Percentiles rank a stretch among this genome's conserved stretches.
phyloP scores from a whole-genome alignment of 2,797 vertebrate genomes.

The Clangula hyemalis region DNA sequence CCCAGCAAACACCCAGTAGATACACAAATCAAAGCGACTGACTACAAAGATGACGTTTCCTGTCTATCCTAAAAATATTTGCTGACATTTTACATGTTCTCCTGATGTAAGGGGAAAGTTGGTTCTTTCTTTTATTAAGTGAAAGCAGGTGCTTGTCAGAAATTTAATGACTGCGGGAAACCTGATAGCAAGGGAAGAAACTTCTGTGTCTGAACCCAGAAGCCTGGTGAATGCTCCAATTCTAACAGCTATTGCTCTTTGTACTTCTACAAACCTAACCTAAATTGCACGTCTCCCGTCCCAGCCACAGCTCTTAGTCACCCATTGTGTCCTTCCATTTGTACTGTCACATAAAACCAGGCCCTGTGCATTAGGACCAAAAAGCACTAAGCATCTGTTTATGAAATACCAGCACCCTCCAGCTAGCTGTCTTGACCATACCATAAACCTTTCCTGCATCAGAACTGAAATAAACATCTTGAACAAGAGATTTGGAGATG shows the following conservation, averaged over 20 bases:
- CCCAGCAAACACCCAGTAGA: not conserved
- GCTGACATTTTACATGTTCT: constrained; percentile 18
- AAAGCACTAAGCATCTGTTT: not conserved
- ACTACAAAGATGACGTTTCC: not conserved
- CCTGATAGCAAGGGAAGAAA: not conserved
- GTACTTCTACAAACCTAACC: not conserved
- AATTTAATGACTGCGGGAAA: not conserved
- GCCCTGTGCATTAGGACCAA: not conserved
- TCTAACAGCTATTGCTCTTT: not conserved
- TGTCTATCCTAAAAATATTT: not conserved
- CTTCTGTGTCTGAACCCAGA: not conserved
- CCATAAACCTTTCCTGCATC: not conserved
- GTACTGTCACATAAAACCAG: not conserved
- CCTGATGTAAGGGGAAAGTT: not conserved
- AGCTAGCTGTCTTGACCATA: not conserved
- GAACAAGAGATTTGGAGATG: not conserved
- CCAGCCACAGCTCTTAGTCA: not conserved
- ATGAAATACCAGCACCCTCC: not conserved
- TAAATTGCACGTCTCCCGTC: not conserved
- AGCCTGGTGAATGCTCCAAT: not conserved
- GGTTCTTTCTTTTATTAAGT: not conserved
- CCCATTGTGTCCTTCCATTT: not conserved
- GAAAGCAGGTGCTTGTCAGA: constrained; percentile 20
- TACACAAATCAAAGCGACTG: not conserved
- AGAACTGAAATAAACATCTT: not conserved